phyloP scores from a whole-genome alignment of 2,888 invertebrate species.

The Euzetes globulus region DNA sequence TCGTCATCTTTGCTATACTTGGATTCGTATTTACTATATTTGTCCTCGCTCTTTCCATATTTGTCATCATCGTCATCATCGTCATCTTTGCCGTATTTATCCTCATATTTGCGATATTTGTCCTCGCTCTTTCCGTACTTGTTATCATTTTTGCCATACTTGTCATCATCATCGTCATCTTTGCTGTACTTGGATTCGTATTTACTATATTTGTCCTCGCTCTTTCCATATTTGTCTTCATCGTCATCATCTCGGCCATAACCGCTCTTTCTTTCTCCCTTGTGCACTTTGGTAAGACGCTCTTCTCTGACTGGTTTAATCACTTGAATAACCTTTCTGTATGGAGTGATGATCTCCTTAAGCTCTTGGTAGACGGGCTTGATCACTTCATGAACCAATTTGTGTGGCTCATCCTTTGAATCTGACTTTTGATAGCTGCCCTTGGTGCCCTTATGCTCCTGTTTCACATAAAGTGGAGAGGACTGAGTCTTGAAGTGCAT shows the following conservation, averaged over 20 bases:
- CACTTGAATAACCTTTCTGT: not conserved
- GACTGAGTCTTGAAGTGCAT: constrained; percentile 30
- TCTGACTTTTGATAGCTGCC: constrained; percentile 22
- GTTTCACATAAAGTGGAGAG: constrained; percentile 27
- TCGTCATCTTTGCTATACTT: not conserved
- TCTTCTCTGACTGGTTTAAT: not conserved
- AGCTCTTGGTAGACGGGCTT: not conserved
- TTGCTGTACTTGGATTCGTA: not conserved
- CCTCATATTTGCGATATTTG: no score
- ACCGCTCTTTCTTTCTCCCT: not conserved
- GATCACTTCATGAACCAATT: constrained; percentile 26
- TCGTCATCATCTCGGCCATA: not conserved
- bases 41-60: not conserved
- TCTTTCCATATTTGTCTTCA: not conserved
- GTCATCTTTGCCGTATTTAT: no score
- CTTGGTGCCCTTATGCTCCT: constrained; percentile 26
- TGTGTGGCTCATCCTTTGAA: constrained; percentile 30
- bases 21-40: not conserved
- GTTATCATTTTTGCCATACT: no score
- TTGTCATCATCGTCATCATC: not conserved
- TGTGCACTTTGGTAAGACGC: not conserved
- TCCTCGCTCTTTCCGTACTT: no score
- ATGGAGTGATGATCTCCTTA: not conserved
- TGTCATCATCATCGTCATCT: not conserved
- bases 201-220: not conserved